phyloP scores from a whole-genome alignment of 92 coral and sea anemone species.

The Hydrozoanthus gracilis region DNA sequence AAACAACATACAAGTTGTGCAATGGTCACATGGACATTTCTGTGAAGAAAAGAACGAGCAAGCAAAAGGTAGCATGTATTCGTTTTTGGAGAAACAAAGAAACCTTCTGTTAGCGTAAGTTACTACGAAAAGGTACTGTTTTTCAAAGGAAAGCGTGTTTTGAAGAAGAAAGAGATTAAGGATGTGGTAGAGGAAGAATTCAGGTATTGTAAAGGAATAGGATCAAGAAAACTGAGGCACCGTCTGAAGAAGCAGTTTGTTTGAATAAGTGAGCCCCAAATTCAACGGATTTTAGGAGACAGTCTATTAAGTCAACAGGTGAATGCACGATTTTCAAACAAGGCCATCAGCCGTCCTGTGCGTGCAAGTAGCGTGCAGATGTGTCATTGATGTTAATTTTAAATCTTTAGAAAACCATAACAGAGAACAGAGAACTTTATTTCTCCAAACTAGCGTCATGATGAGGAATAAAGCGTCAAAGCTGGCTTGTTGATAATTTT shows the following conservation, averaged over 20 bases:
- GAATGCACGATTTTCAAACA: neutral
- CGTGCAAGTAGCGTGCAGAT: slow-evolving; percentile 11
- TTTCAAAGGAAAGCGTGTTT: slow-evolving; percentile 39
- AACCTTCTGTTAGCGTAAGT: neutral
- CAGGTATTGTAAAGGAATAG: slow-evolving; percentile 47
- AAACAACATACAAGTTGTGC: slow-evolving; percentile 38
- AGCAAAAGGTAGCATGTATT: slow-evolving; percentile 40
- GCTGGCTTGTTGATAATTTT: too few relatives aligned
- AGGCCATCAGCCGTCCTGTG: neutral
- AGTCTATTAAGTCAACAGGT: neutral
- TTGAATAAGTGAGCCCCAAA: slow-evolving; percentile 38
- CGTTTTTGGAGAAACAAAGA: slow-evolving; percentile 52
- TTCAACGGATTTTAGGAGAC: slow-evolving; percentile 9
- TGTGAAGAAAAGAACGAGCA: slow-evolving; percentile 38
- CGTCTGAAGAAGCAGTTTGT: slow-evolving; percentile 26
- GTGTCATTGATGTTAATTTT: neutral
- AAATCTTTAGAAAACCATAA: neutral
- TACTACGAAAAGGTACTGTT: slow-evolving; percentile 33
- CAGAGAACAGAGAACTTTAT: neutral
- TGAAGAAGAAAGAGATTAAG: slow-evolving; percentile 9
- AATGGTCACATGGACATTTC: slow-evolving; percentile 34
- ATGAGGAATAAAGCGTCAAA: too few relatives aligned
- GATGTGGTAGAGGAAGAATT: slow-evolving; percentile 44
- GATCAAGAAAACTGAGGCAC: slow-evolving; percentile 45
- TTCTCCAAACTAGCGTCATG: too few relatives aligned